Evolutionary conservation across 2,113 vertebrate species (phyloP), one percentile per base, ranked within the genome.

Genomic region (Peromyscus leucopus): DNA sequence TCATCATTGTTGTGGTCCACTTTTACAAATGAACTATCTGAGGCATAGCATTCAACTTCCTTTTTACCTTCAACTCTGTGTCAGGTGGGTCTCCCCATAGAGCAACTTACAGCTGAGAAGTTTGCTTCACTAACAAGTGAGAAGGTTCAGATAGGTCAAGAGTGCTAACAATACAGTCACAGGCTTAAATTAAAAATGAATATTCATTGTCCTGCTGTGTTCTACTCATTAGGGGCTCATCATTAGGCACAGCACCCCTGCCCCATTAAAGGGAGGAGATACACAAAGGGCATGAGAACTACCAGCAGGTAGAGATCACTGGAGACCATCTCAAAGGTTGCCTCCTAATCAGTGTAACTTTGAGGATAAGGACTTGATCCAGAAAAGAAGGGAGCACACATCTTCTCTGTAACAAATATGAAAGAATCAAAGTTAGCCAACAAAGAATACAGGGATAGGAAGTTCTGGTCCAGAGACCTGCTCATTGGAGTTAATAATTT

Each of bases 1-100:
- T 55, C 55, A 74, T 80, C 82, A 83, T 69, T 92, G 63, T 61
- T 78, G 48, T 39, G 82, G 59, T 57, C 21, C 65, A 19, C 63
- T 71, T 87, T 96, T 88, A 88, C 19, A 88, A 91, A 74, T 67
- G 57, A 75, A 7, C 90, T 85, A 67, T 19, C 17, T 86, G n/a
- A 91, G 57, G 11, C 72, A 71, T 22, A 88, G 13, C 42, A 90
- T 87, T 93, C n/a, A 89, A 87, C 7, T 93, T 89, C 61, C 28
- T 89, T 92, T 59, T 55, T 63, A 48, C 3, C 72, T 91, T 74
- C 24, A 79, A 26, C 65, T 89, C 24, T 19, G 90, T 59, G 16
- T 11, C 39, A 63, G 42, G 24, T 72, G 22, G n/a, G 13, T 55
- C 6, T 90, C 51, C 79, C 48, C 13, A 5, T 2, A 87, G 85